Evolutionary conservation across 2,888 invertebrate genomes (phyloP).

Genomic region (Diploptera punctata): DNA sequence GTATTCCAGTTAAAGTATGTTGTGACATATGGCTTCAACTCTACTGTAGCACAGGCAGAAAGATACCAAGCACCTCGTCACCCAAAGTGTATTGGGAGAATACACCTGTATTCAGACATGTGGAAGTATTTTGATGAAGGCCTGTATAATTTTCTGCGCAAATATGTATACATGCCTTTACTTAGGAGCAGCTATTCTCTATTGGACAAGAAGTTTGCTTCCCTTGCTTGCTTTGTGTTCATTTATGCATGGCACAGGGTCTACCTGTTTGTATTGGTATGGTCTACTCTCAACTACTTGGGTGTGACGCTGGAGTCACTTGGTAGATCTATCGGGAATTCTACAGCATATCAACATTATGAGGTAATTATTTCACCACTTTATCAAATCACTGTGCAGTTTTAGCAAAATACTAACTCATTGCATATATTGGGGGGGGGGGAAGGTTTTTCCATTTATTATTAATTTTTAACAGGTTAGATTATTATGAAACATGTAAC

Average conservation of each 20-base stretch:
- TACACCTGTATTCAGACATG: slow-evolving; percentile 94
- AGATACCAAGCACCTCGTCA: slow-evolving; percentile 69
- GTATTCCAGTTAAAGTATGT: slow-evolving; percentile 93
- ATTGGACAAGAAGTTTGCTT: slow-evolving; percentile 69
- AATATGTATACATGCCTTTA: slow-evolving; percentile 80
- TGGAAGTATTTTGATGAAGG: slow-evolving; percentile 98
- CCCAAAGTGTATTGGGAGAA: slow-evolving; percentile 88
- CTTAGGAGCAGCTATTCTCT: slow-evolving; percentile 57
- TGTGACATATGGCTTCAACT: slow-evolving; percentile 83
- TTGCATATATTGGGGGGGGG: no score
- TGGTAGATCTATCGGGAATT: slow-evolving; percentile 60
- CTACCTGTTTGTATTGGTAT: slow-evolving; percentile 76
- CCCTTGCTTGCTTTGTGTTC: slow-evolving; percentile 79
- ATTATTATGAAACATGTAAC: no score
- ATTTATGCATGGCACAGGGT: slow-evolving; percentile 93
- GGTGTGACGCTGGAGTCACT: slow-evolving; percentile 77
- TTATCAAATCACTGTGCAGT: no score
- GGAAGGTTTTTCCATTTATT: no score
- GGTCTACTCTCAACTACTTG: slow-evolving; percentile 86
- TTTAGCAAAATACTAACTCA: no score
- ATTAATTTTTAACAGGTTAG: no score
- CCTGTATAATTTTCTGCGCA: slow-evolving; percentile 85
- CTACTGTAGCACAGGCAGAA: slow-evolving; percentile 72
- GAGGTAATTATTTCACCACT: slow-evolving; percentile 45
- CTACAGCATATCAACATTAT: slow-evolving; percentile 57